These are phyloP conservation scores for Oxyura jamaicensis DNA, from an alignment of 2,113 vertebrate genomes.

Conservation along the genomic window DNA sequence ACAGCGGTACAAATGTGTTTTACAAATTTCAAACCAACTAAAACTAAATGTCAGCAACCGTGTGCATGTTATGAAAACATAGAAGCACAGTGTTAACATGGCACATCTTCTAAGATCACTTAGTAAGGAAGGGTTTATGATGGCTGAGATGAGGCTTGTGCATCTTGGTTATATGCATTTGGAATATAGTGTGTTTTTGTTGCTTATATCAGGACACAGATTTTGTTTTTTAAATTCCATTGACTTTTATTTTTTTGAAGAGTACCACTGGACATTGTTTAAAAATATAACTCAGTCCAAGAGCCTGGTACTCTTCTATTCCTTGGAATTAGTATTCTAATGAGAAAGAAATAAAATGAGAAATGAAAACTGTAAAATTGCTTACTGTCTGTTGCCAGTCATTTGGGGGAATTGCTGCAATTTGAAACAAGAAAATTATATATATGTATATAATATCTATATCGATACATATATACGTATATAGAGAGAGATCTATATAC, in stretches of 20 bases:
- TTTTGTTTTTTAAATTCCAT: background rate
- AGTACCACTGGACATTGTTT: background rate
- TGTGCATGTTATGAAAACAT: rapidly evolving
- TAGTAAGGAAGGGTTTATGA: background rate
- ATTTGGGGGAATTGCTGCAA: background rate
- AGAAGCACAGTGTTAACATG: background rate
- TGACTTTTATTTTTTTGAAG: background rate
- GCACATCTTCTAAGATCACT: background rate
- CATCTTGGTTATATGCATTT: background rate
- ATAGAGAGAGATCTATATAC: too few species aligned
- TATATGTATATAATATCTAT: background rate
- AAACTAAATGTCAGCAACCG: background rate
- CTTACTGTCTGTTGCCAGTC: background rate
- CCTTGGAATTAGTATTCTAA: background rate
- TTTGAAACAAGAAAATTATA: background rate
- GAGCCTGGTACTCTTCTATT: background rate
- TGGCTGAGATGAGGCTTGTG: background rate
- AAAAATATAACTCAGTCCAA: background rate
- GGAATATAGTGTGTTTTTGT: background rate
- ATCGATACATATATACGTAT: too few species aligned
- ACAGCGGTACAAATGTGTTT: background rate
- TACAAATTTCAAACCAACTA: background rate
- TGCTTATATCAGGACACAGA: background rate
- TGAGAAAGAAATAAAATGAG: background rate
- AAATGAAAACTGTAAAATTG: background rate